Conservation (phyloP, 1,140 invertebrate genomes). For the Sycophaga agraensis region DNA sequence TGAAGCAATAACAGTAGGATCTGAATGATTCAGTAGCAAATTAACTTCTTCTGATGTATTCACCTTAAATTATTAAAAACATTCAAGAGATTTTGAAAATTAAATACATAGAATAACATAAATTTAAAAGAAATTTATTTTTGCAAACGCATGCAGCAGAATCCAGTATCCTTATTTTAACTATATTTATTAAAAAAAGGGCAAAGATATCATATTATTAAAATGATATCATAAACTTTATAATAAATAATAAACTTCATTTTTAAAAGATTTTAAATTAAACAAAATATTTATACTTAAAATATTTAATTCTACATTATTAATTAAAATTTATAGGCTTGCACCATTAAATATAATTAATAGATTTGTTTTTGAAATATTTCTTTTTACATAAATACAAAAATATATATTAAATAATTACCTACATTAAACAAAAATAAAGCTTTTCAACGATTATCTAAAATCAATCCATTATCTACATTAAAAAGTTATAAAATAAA, state of each 20-base stretch:
- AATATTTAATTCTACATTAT: too few species aligned
- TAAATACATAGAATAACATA: background rate
- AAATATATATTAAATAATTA: too few species aligned
- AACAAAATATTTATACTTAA: too few species aligned
- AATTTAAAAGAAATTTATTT: background rate
- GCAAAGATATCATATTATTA: background rate
- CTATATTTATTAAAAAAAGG: background rate
- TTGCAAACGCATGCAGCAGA: too few species aligned
- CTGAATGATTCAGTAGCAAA: slow-evolving; percentile 9
- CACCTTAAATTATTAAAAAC: slow-evolving; percentile 10
- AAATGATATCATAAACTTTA: background rate
- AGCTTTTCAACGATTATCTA: background rate
- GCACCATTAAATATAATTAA: too few species aligned
- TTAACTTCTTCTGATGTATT: slow-evolving; percentile 21
- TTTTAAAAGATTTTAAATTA: too few species aligned
- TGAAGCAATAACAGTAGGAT: slow-evolving; percentile 3
- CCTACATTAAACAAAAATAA: background rate
- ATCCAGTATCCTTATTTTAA: too few species aligned
- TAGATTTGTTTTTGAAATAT: too few species aligned
- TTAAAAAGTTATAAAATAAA: background rate
- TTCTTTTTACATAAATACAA: too few species aligned
- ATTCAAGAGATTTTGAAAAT: background rate
- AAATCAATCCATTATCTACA: background rate
- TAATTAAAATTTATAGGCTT: too few species aligned
- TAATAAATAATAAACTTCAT: background rate